These are phyloP conservation scores for Sinocyclocheilus anshuiensis DNA, from an alignment of 2,113 vertebrate species.

Conservation along the genomic window DNA sequence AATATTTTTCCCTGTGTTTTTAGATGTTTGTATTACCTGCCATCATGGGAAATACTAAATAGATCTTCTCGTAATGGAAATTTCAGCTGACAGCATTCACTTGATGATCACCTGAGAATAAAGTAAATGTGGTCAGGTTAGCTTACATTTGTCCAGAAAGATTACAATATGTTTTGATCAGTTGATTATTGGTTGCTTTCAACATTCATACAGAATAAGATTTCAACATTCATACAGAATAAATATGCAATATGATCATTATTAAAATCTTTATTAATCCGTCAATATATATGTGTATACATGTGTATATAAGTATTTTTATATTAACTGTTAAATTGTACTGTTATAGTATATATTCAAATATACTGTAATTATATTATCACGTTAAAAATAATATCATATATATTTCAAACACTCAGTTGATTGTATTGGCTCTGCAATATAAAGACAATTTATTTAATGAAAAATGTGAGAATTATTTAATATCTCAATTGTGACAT, in stretches of 20 bases:
- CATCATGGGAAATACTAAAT: conserved; percentile 65
- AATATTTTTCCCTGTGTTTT: not conserved
- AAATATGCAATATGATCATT: not conserved
- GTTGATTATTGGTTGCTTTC: not conserved
- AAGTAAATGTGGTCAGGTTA: not conserved
- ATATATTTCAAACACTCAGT: not conserved
- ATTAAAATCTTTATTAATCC: not conserved
- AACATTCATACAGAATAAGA: not conserved
- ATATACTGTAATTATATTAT: not conserved
- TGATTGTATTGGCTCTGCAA: not conserved
- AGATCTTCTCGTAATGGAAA: not conserved
- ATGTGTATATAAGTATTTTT: not conserved
- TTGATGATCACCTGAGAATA: conserved; percentile 11
- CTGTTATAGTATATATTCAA: not conserved
- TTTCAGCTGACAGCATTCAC: not conserved
- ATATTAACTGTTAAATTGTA: not conserved
- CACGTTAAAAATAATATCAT: not conserved
- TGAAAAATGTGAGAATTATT: not conserved
- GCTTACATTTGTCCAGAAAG: not conserved
- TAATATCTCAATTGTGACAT: not conserved
- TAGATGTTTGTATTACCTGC: conserved; percentile 63
- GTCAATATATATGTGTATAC: not conserved
- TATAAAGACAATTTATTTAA: not conserved
- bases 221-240: not conserved
- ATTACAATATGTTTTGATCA: too few relatives aligned